Percentiles rank a stretch among this genome's conserved stretches.
Conservation (phyloP, 2,888 invertebrate species). For the Alcis repandata region DNA sequence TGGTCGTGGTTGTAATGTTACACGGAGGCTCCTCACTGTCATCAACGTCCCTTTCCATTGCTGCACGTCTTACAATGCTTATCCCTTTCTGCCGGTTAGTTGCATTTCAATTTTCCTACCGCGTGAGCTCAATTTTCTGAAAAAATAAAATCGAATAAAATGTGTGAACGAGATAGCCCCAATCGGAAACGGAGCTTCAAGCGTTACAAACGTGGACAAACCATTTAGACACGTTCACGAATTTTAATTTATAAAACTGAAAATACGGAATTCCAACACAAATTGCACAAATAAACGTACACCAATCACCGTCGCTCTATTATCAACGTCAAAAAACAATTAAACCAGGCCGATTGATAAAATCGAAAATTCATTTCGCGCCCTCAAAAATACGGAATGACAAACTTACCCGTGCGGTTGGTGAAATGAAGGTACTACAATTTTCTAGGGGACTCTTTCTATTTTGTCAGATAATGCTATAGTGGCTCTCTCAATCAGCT, state of each 20-base stretch:
- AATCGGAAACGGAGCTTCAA: no score
- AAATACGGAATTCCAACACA: conserved; percentile 1
- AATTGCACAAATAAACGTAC: conserved; percentile 11
- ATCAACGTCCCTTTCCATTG: no score
- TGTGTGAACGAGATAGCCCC: no score
- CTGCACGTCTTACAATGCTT: no score
- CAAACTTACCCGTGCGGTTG: background rate
- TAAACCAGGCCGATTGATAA: conserved; percentile 18
- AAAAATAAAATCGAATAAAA: no score
- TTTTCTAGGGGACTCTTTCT: background rate
- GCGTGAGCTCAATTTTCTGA: no score
- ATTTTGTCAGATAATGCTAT: background rate
- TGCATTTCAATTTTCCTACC: no score
- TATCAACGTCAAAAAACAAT: conserved; percentile 22
- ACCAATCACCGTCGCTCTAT: conserved; percentile 15
- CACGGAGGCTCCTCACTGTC: no score
- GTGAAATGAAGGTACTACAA: background rate
- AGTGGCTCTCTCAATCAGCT: background rate
- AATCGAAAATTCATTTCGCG: conserved; percentile 15
- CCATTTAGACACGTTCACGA: no score
- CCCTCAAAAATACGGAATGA: conserved; percentile 16
- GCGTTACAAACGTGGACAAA: background rate
- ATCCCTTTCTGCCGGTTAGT: no score
- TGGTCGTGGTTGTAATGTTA: no score
- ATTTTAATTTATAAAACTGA: background rate